Evolutionary conservation across 1,140 invertebrate species (phyloP), one percentile per base, ranked within the genome.

Genomic region (Contarinia nasturtii): DNA sequence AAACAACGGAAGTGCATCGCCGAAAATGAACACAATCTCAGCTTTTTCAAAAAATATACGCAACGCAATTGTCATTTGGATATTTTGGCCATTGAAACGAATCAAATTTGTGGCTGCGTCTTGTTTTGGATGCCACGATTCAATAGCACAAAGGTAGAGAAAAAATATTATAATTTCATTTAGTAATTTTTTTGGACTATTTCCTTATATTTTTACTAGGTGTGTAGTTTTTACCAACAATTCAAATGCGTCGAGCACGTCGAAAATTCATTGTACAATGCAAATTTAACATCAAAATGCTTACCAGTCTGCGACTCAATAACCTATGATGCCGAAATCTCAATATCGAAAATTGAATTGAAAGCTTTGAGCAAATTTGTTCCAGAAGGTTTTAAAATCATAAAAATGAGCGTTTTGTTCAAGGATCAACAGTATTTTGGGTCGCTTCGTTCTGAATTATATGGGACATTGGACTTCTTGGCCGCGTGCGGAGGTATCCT

Each of bases 31-130:
- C 65, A 69, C 43, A 64, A 66, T 41, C 60, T 77, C 15, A 61
- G 58, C 46, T 75, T 67, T 57, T 79, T 70, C 55, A 68, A 70
- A 53, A 73, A 74, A 7, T 82, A 82, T 55, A 80, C 77, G 1
- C 76, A 80, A 54, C 64, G 70, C 36, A 81, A 79, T 55, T 82
- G 79, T 54, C 67, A 77, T 49, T 64, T 78, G 43, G 79, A 82
- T 60, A 81, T 79, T 52, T 65, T 79, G 49, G 71, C 77, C 1
- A 80, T 81, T 60, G 78, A 72, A 50, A 81, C 79, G 0, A 61
- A 72, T 21, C 56, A 64, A 2, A 61, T 66, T 42, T 82, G 80
- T 54, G 60, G 70, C 2, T 79, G 76, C 33, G 72, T 75, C 11
- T 65, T 68, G 43, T 73, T 73, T 48, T 67, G 71, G 50, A 74